Evolutionary conservation across 2,797 vertebrate genomes (phyloP), one percentile per base, ranked within the genome.

Genomic region (Rhyacichthys aspro): DNA sequence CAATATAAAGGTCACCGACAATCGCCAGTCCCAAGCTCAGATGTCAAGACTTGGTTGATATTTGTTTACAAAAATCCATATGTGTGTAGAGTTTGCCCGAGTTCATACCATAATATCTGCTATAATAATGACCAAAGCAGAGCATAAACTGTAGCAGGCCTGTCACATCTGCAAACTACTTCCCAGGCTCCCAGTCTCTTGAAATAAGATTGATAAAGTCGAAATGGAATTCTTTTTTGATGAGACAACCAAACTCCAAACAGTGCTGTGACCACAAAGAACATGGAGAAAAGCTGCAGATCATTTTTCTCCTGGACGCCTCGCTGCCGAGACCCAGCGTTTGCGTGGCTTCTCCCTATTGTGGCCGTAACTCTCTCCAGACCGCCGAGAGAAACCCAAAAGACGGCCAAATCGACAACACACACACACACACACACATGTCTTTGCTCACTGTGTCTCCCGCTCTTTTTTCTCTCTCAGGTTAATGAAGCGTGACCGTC

Each of bases 181-280:
- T 67, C 61, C 14, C 66, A 62, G 39, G 37, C 63, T 65, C 60
- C 62, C 1, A 8, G 65, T 43, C 33, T 46, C 49, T 49, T 55
- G 49, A 70, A 84, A 76, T 56, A 50, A 71, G 77, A 79, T 63
- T 77, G 83, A 84, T 87, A 81, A 85, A 78, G 73, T 77, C 48
- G 69, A 79, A 76, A 75, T 75, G 66, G 71, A 87, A 90, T 89
- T 89, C 82, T 78, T 83, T 79, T 77, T 86, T 80, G 79, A 83
- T 88, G 77, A 86, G 72, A 76, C 79, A 66, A 78, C 48, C 61
- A 79, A 80, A 86, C 81, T 84, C 75, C 43, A 76, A 87, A 81
- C 84, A 83, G 76, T 1, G 14, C 71, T 63, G 66, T 43, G 82
- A 83, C 84, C 86, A 72, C 81, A 82, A 56, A 67, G 82, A 85